phyloP scores from a whole-genome alignment of 2,888 invertebrate genomes.

The Mycalesis mineus region DNA sequence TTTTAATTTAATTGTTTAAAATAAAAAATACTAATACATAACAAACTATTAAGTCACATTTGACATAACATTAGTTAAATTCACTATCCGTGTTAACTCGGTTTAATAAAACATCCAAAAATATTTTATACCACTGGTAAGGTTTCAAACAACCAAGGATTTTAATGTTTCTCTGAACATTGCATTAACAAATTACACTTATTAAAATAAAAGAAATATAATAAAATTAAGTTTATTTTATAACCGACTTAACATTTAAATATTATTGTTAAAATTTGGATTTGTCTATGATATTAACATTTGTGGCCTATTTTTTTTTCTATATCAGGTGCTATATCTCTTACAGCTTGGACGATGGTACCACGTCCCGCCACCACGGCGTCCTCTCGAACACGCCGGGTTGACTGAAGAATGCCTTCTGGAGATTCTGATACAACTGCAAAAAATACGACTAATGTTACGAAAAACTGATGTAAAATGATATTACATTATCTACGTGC shows the following conservation, averaged over 20 bases:
- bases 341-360: constrained; percentile 58
- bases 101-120: neutral
- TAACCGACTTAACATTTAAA: neutral
- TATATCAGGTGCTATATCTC: neutral
- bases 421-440: constrained; percentile 85
- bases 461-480: too few species aligned
- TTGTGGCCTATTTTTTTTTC: neutral
- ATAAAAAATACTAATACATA: too few species aligned
- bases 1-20: too few species aligned
- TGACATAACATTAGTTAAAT: neutral
- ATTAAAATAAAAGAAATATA: too few species aligned
- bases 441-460: neutral
- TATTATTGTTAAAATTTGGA: neutral
- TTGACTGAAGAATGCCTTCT: constrained; percentile 83
- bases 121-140: too few species aligned
- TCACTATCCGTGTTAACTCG: neutral
- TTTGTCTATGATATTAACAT: neutral
- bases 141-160: too few species aligned
- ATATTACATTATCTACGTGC: too few species aligned
- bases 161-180: too few species aligned
- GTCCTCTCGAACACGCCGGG: constrained; percentile 84
- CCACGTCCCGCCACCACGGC: constrained; percentile 82
- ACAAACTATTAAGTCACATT: neutral
- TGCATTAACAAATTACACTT: too few species aligned
- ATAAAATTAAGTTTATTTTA: too few species aligned